Evolutionary conservation across 1,140 invertebrate genomes (phyloP).

Genomic region (Hormaphis cornu): DNA sequence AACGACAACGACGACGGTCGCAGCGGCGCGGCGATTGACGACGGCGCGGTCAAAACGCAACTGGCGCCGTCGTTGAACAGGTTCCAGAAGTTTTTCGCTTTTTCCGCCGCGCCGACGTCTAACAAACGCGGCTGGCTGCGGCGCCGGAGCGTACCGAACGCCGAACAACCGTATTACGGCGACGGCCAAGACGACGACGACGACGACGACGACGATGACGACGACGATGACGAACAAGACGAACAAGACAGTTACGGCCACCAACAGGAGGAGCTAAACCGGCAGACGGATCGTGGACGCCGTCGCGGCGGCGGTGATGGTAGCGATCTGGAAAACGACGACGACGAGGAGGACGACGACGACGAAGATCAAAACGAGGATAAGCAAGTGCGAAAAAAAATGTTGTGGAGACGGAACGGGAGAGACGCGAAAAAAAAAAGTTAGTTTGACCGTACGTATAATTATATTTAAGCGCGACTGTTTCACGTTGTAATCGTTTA

Average conservation of each 20-base stretch:
- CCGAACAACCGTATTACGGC: not conserved
- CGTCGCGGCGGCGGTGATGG: not conserved
- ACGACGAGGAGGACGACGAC: constrained; percentile 11
- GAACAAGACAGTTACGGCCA: not conserved
- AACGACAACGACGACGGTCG: not conserved
- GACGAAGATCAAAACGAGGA: constrained; percentile 17
- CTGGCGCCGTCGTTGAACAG: not conserved
- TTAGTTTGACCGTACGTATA: not conserved
- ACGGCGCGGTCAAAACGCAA: not conserved
- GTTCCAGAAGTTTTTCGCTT: not conserved
- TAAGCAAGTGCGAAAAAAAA: not conserved
- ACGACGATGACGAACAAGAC: not conserved
- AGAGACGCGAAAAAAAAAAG: not conserved
- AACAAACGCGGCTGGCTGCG: not conserved
- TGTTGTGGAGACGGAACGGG: not conserved
- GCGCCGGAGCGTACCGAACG: not conserved
- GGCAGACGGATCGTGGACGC: not conserved
- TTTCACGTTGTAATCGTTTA: not conserved
- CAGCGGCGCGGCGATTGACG: not conserved
- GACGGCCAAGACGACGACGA: not conserved
- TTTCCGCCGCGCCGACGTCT: not conserved
- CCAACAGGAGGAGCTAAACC: not conserved
- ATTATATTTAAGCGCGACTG: not conserved
- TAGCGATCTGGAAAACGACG: not conserved
- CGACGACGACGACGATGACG: not conserved